These are phyloP conservation scores for Etheostoma cragini DNA, from an alignment of 2,113 vertebrate genomes.

Conservation along the genomic window DNA sequence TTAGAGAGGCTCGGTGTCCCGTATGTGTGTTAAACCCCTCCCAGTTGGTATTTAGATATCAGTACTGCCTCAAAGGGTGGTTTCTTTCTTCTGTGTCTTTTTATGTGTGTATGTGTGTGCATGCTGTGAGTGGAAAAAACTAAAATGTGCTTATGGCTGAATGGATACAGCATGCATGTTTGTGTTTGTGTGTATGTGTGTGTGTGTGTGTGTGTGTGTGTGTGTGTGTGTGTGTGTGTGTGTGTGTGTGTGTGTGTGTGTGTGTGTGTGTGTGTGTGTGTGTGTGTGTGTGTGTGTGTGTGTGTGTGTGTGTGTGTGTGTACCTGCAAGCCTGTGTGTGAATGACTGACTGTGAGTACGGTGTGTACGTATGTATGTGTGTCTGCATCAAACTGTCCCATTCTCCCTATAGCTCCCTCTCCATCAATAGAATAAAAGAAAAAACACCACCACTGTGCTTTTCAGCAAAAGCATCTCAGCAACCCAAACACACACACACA, in stretches of 20 bases:
- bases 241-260: not conserved
- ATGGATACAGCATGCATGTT: constrained; percentile 10
- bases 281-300: constrained; percentile 1
- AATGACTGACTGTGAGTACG: not conserved
- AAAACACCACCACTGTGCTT: constrained; percentile 56
- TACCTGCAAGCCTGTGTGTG: too few species aligned
- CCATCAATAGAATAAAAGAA: constrained; percentile 43
- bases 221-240: constrained; percentile 3
- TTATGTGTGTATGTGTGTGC: not conserved
- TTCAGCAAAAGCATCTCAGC: constrained; percentile 56
- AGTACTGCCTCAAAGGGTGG: constrained; percentile 17
- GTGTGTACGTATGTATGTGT: not conserved
- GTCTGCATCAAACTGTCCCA: constrained; percentile 16
- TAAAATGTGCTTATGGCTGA: constrained; percentile 7
- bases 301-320: too few species aligned
- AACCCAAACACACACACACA: constrained; percentile 30
- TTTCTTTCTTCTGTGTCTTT: not conserved
- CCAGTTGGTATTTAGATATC: constrained; percentile 16
- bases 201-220: constrained; percentile 17
- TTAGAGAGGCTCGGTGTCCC: not conserved
- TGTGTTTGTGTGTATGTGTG: constrained; percentile 1
- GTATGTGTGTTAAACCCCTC: not conserved
- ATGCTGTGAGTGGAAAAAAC: constrained; percentile 2
- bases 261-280: not conserved
- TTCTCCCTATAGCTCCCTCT: not conserved